These are phyloP conservation scores for Acanthosoma haemorrhoidale DNA, from an alignment of 2,888 invertebrate genomes.

Conservation along the genomic window DNA sequence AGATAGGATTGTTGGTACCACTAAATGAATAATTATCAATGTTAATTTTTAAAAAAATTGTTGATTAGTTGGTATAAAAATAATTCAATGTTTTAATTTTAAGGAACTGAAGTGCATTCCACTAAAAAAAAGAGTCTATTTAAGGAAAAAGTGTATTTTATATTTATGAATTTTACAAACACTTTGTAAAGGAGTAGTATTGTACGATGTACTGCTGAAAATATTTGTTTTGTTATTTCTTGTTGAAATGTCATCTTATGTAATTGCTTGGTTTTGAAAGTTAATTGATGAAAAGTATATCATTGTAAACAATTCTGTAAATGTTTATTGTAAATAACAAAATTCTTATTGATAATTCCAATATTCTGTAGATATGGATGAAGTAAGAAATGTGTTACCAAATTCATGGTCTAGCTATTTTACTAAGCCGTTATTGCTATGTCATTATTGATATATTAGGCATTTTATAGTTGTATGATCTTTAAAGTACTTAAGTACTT, in stretches of 20 bases:
- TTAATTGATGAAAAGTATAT: not conserved
- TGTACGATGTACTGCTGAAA: not conserved
- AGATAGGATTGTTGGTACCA: too few relatives aligned
- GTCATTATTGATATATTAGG: not conserved
- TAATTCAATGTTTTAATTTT: not conserved
- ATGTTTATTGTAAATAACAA: conserved; percentile 12
- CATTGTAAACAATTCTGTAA: not conserved
- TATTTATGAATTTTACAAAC: not conserved
- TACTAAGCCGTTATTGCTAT: not conserved
- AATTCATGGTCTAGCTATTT: not conserved
- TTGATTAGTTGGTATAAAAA: not conserved
- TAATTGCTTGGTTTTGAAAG: not conserved
- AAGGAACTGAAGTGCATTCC: not conserved
- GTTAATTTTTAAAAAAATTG: not conserved
- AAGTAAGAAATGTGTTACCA: not conserved
- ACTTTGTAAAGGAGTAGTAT: not conserved
- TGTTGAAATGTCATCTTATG: not conserved
- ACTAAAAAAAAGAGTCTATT: not conserved
- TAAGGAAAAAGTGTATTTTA: not conserved
- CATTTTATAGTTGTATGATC: too few relatives aligned
- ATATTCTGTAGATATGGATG: conserved; percentile 2
- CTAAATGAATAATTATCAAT: not conserved
- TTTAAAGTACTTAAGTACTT: not conserved
- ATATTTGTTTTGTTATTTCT: not conserved
- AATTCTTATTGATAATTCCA: conserved; percentile 2